Conservation (phyloP, 1,140 invertebrate species). For the Leptinotarsa texana region DNA sequence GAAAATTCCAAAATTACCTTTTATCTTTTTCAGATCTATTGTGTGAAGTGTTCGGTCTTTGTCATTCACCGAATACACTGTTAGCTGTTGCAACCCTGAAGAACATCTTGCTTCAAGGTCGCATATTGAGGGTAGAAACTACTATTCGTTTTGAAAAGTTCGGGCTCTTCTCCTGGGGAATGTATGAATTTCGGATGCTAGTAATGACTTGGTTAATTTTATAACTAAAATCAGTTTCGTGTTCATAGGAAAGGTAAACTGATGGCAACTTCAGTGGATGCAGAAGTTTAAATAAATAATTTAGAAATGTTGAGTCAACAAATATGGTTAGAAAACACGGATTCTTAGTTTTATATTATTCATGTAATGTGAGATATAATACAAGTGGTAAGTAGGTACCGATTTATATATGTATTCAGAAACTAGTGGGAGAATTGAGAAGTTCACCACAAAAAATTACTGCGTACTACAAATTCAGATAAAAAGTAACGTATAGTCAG, state of each 20-base stretch:
- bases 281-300: too few species aligned
- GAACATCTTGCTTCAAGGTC: constrained; percentile 44
- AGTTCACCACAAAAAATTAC: too few species aligned
- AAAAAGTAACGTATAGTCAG: too few species aligned
- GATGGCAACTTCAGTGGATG: too few species aligned
- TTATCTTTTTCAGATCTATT: constrained; percentile 27
- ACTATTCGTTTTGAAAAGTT: constrained; percentile 36
- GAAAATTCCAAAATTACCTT: constrained; percentile 28
- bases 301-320: too few species aligned
- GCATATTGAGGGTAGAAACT: constrained; percentile 43
- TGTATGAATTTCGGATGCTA: not conserved
- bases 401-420: too few species aligned
- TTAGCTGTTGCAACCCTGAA: constrained; percentile 36
- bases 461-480: too few species aligned
- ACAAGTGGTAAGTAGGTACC: too few species aligned
- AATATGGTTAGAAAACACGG: too few species aligned
- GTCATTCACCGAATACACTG: not conserved
- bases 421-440: too few species aligned
- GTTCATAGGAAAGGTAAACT: not conserved
- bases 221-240: not conserved
- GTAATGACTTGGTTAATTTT: not conserved
- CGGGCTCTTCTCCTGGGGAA: constrained; percentile 8
- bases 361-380: too few species aligned
- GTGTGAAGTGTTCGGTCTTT: constrained; percentile 15
- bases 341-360: too few species aligned